These are phyloP conservation scores for Peucedramus taeniatus DNA, from an alignment of 2,113 vertebrate genomes.

Conservation along the genomic window DNA sequence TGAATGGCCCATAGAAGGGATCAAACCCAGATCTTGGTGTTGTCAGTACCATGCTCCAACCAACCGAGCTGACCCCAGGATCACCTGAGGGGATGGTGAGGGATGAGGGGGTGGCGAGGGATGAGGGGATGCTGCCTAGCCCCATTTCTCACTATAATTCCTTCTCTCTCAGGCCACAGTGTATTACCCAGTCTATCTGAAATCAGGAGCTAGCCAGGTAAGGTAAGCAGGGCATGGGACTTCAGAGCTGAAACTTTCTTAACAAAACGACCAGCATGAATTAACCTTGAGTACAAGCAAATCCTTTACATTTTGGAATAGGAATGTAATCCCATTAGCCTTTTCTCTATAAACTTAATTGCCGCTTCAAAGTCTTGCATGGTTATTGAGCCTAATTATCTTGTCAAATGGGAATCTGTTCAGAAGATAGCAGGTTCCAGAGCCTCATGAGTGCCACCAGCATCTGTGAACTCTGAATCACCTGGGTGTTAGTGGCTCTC, in stretches of 20 bases:
- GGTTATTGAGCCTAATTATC: background rate
- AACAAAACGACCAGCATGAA: background rate
- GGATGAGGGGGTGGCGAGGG: background rate
- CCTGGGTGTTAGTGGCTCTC: background rate
- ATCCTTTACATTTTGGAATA: background rate
- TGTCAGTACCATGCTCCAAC: background rate
- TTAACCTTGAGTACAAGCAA: background rate
- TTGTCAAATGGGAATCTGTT: background rate
- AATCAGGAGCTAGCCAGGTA: background rate
- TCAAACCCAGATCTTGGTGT: background rate
- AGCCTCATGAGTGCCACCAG: background rate
- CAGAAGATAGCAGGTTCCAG: background rate
- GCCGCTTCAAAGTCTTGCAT: background rate
- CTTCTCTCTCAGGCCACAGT: background rate
- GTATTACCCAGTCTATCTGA: fast-evolving
- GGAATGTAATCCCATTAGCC: background rate
- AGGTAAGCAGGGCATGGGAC: background rate
- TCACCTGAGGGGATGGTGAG: background rate
- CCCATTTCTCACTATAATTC: background rate
- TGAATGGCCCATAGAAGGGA: too few species aligned
- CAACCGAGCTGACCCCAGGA: background rate
- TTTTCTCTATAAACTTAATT: background rate
- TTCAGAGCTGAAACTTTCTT: background rate
- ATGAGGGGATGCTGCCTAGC: background rate
- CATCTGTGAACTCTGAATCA: background rate